Percentiles rank a stretch among this genome's conserved stretches.
Evolutionary conservation across 2,888 invertebrate genomes (phyloP).

Genomic region (Rapana venosa): DNA sequence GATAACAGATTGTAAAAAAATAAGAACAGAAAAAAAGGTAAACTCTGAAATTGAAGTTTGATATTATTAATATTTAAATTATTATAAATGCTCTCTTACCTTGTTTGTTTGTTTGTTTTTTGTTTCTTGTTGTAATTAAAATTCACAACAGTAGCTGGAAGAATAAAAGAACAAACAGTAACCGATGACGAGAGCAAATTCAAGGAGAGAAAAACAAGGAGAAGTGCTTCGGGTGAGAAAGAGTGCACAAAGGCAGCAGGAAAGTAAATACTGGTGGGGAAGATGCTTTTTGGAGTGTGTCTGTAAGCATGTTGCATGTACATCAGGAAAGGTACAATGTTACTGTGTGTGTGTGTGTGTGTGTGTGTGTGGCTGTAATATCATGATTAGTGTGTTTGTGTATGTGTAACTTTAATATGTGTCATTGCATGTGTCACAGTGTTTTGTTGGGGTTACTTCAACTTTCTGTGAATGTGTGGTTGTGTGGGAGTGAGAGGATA

Average conservation of each 20-base stretch:
- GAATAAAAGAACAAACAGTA: neutral
- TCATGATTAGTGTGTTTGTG: no score
- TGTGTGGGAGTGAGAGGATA: no score
- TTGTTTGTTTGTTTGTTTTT: neutral
- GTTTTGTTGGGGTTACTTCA: no score
- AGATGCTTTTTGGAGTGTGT: slow-evolving; percentile 91
- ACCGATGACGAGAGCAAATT: slow-evolving; percentile 98
- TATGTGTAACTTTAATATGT: no score
- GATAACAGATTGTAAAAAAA: no score
- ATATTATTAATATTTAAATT: no score
- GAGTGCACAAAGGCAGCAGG: neutral
- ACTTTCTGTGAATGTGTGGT: no score
- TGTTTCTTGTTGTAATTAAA: no score
- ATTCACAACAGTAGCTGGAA: neutral
- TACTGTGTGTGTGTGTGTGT: neutral
- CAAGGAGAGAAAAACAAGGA: slow-evolving; percentile 94
- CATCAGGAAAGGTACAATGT: slow-evolving; percentile 79
- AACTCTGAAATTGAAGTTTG: no score
- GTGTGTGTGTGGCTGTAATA: no score
- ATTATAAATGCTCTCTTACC: neutral
- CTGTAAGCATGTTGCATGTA: slow-evolving; percentile 86
- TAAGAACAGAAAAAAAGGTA: no score
- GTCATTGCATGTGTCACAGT: no score
- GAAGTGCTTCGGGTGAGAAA: slow-evolving; percentile 88
- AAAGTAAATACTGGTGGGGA: slow-evolving; percentile 85